Evolutionary conservation across 1,140 invertebrate genomes (phyloP), one percentile per base, ranked within the genome.

Genomic region (Drosophila orosa): DNA sequence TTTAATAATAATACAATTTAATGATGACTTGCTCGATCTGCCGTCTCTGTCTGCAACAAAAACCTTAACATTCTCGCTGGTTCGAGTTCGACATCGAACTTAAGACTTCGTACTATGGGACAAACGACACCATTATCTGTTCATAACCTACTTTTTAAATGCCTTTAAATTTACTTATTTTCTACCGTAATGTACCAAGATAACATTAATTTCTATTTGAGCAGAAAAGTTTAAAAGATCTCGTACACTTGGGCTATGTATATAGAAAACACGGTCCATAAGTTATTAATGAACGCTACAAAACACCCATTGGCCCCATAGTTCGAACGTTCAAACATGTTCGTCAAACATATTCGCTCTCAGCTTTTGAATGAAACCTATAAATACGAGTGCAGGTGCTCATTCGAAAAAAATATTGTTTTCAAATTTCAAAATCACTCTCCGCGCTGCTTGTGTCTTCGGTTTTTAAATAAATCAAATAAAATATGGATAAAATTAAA

Each of bases 101-200:
- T 22, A 45, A 58, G 52, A 66, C 65, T 57, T 50, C 66, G 50
- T 33, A 62, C 42, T 57, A 47, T 63, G 57, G 31, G 61, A n/a
- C 22, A 62, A 47, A 25, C 5, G 7, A 44, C 13, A 1, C 2
- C 19, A 24, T 0, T 2, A 45, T 15, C 7, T 45, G 1, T 3
- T 0, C 22, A 25, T n/a, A 25, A 39, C 3, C 0, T 17, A 9
- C 0, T 19, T 39, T 17, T 37, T 2, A n/a, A 37, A n/a, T n/a
- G n/a, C n/a, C 35, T 1, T 19, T 40, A 5, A 2, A 40, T 2
- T 40, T 19, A 40, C n/a, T 4, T n/a, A n/a, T 19, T 10, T 42
- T 13, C 0, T 13, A 13, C 12, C 2, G 5, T 3, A 13, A 3
- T 2, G 1, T 24, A 24, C 4, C 1, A 0, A 15, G 24, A 45